Percentiles rank a stretch among this genome's conserved stretches.
phyloP scores from a whole-genome alignment of 2,113 vertebrate species.

The Anguilla rostrata region DNA sequence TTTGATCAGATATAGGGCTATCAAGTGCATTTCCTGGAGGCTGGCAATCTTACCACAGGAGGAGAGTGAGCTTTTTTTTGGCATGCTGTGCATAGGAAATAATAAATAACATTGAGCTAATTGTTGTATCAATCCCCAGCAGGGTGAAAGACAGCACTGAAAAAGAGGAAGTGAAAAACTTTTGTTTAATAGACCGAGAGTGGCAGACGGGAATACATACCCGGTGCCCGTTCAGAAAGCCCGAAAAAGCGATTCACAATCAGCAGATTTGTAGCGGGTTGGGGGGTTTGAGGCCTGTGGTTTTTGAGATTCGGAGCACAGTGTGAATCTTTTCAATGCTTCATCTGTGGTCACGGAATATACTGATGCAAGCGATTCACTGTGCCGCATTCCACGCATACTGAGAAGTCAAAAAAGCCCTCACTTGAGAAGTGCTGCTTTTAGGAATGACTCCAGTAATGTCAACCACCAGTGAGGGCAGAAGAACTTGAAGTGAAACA shows the following conservation, averaged over 20 bases:
- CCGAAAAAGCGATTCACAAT: conserved; percentile 9
- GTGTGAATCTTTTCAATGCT: conserved; percentile 12
- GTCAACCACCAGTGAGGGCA: not conserved
- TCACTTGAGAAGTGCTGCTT: conserved; percentile 15
- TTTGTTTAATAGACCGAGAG: conserved; percentile 19
- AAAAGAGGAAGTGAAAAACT: not conserved
- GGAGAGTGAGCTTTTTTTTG: not conserved
- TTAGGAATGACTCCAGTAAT: conserved; percentile 13
- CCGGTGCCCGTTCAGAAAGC: conserved; percentile 10
- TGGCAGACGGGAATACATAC: not conserved
- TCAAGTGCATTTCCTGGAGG: conserved; percentile 17
- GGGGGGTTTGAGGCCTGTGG: not conserved
- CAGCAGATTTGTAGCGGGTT: not conserved
- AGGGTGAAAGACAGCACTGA: conserved; percentile 2
- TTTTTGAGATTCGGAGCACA: conserved; percentile 19
- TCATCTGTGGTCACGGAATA: conserved; percentile 19
- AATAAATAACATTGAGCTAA: conserved; percentile 18
- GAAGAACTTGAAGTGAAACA: conserved; percentile 22
- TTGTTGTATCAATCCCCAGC: conserved; percentile 14
- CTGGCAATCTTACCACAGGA: not conserved
- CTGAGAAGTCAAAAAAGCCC: not conserved
- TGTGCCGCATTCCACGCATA: not conserved
- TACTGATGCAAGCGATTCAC: conserved; percentile 11
- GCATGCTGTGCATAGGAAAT: not conserved
- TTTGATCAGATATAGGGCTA: not conserved